phyloP scores from a whole-genome alignment of 2,113 vertebrate genomes.

The Bubalus kerabau region DNA sequence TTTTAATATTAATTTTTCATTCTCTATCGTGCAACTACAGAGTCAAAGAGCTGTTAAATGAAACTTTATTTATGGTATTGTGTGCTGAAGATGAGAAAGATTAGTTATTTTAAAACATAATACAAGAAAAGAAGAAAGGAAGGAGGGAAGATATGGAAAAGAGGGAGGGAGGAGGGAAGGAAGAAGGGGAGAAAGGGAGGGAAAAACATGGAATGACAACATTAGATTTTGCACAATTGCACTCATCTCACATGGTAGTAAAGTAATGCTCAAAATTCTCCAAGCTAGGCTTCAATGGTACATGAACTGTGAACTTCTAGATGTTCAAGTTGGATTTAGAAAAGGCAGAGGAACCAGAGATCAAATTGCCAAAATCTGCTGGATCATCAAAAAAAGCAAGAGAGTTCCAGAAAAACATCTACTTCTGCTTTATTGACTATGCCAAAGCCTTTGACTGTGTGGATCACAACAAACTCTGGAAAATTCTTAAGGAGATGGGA shows the following conservation, averaged over 20 bases:
- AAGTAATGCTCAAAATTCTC: background rate
- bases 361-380: background rate
- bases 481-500: background rate
- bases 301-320: fast-evolving
- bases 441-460: background rate
- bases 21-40: background rate
- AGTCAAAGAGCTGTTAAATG: background rate
- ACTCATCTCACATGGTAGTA: background rate
- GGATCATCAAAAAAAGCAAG: background rate
- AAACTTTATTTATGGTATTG: background rate
- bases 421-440: background rate
- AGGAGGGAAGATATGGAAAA: background rate
- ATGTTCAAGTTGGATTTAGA: background rate
- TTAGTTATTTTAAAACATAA: background rate
- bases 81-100: background rate
- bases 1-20: background rate
- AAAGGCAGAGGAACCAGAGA: background rate
- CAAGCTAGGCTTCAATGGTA: background rate
- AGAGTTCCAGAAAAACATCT: background rate
- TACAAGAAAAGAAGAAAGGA: background rate
- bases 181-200: background rate
- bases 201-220: background rate
- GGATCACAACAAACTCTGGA: background rate
- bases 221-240: background rate
- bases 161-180: background rate